A percentile compares a stretch with the other conserved stretches of the same genome.
Evolutionary conservation across 2,113 vertebrate genomes (phyloP).

Genomic region (Hydrochoerus hydrochaeris): DNA sequence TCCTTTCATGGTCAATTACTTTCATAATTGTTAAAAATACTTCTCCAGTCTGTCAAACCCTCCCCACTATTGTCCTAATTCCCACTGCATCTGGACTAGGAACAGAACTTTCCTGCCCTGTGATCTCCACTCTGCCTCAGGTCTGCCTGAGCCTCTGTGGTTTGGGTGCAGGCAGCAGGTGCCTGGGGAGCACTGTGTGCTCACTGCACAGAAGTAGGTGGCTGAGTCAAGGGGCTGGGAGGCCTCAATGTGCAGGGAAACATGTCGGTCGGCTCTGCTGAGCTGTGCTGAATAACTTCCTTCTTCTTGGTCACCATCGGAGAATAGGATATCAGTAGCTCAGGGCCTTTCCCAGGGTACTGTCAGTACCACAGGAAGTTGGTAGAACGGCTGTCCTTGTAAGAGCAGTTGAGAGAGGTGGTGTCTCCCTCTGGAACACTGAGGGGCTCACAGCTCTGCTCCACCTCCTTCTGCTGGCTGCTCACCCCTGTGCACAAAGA

Average conservation of each 20-base stretch:
- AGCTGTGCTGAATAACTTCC: background rate
- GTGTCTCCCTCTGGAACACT: background rate
- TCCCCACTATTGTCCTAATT: background rate
- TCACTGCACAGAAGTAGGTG: background rate
- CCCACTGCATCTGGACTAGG: background rate
- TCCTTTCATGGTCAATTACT: background rate
- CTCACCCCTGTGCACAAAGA: background rate
- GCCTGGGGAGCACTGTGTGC: background rate
- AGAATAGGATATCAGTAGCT: background rate
- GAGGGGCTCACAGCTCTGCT: background rate
- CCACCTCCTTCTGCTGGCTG: background rate
- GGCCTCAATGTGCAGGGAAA: background rate
- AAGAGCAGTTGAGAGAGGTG: background rate
- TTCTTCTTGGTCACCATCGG: background rate
- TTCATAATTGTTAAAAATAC: background rate
- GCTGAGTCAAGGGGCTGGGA: background rate
- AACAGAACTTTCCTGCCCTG: background rate
- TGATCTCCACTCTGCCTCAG: background rate
- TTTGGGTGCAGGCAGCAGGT: conserved; percentile 20
- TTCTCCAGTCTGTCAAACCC: background rate
- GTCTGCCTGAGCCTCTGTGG: background rate
- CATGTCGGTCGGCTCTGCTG: background rate
- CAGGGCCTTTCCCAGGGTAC: background rate
- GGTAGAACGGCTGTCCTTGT: background rate
- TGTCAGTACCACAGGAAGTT: background rate